Conservation (phyloP, 2,888 invertebrate genomes). For the Cepaea hortensis region DNA sequence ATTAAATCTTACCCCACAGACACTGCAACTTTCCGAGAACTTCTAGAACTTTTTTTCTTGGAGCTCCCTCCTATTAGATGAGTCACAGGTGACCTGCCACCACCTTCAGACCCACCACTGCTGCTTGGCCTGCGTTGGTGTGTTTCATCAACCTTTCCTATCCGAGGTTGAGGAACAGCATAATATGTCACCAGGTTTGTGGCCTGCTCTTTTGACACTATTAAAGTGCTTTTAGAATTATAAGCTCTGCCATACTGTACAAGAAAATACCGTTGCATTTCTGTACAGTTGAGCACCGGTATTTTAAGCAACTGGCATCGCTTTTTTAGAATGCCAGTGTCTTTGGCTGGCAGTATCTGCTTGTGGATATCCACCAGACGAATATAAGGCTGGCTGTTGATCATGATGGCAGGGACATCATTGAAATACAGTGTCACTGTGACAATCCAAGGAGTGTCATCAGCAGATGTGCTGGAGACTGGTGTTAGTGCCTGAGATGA, state of each 20-base stretch:
- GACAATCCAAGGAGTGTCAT: slow-evolving; percentile 69
- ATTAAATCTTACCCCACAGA: slow-evolving; percentile 27
- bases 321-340: slow-evolving; percentile 76
- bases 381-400: slow-evolving; percentile 71
- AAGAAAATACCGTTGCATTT: slow-evolving; percentile 76
- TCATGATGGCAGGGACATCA: slow-evolving; percentile 74
- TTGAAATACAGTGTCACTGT: slow-evolving; percentile 76
- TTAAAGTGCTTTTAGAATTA: slow-evolving; percentile 74
- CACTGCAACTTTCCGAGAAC: slow-evolving; percentile 24
- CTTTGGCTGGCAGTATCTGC: slow-evolving; percentile 76
- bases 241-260: slow-evolving; percentile 75
- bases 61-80: neutral
- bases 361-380: slow-evolving; percentile 76
- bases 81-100: slow-evolving; percentile 35
- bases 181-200: slow-evolving; percentile 74
- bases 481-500: slow-evolving; percentile 37
- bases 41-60: slow-evolving; percentile 32
- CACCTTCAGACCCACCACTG: slow-evolving; percentile 25
- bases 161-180: slow-evolving; percentile 70
- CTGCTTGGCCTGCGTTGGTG: slow-evolving; percentile 27
- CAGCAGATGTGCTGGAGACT: slow-evolving; percentile 41
- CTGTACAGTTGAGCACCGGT: slow-evolving; percentile 73
- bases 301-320: slow-evolving; percentile 73
- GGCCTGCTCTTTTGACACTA: slow-evolving; percentile 73
- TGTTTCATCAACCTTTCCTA: slow-evolving; percentile 52